Evolutionary conservation across 2,113 vertebrate species (phyloP).

Genomic region (Excalfactoria chinensis): DNA sequence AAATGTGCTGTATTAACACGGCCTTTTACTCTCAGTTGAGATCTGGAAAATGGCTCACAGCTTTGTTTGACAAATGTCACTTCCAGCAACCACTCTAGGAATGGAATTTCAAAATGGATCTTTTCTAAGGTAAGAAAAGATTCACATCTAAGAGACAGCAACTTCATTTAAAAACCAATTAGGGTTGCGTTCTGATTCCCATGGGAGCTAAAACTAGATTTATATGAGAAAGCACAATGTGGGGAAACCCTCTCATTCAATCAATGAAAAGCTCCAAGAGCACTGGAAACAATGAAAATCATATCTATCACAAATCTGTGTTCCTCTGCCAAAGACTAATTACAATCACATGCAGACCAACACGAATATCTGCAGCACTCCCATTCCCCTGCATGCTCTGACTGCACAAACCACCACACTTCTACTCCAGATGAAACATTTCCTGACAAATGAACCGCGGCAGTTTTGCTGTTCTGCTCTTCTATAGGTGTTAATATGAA

Average conservation of each 20-base stretch:
- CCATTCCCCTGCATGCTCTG: not conserved
- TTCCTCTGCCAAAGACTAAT: conserved; percentile 16
- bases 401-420: conserved; percentile 5
- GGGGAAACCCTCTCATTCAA: not conserved
- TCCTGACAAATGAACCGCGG: conserved; percentile 38
- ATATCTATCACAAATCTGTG: not conserved
- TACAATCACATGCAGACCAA: not conserved
- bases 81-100: not conserved
- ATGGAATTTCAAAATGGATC: not conserved
- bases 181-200: not conserved
- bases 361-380: not conserved
- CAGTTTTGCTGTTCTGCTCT: conserved; percentile 49
- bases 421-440: conserved; percentile 44
- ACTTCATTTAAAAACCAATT: not conserved
- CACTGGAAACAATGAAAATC: not conserved
- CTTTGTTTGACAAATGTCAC: not conserved
- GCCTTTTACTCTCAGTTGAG: not conserved
- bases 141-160: not conserved
- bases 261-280: not conserved
- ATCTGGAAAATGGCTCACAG: not conserved
- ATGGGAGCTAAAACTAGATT: not conserved
- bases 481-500: conserved; percentile 36
- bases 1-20: not conserved
- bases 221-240: not conserved
- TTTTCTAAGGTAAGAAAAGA: not conserved